A percentile compares a stretch with the other conserved stretches of the same genome.
These are phyloP conservation scores for Charadrius vociferus DNA, from an alignment of 2,113 vertebrate species.

Conservation along the genomic window DNA sequence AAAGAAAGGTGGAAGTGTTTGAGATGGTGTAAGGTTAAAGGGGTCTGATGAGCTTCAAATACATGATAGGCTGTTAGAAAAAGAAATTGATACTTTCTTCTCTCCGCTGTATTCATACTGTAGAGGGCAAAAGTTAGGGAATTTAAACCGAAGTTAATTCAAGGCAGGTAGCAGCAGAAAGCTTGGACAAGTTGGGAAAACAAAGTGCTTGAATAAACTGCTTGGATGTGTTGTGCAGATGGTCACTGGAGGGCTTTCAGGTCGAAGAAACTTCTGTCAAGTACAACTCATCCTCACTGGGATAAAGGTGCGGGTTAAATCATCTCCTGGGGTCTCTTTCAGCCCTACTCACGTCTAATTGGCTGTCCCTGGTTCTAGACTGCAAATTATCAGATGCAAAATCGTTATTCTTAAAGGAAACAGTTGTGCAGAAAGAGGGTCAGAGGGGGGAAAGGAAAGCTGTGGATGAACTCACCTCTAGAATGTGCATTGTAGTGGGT, in stretches of 20 bases:
- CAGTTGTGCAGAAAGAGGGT: not conserved
- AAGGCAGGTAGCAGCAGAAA: not conserved
- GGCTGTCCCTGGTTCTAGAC: not conserved
- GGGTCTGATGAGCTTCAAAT: not conserved
- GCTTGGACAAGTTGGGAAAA: not conserved
- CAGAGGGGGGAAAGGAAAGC: rapidly evolving
- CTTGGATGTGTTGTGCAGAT: not conserved
- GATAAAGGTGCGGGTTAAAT: not conserved
- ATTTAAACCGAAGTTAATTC: not conserved
- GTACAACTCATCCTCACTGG: rapidly evolving
- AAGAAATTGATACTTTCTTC: not conserved
- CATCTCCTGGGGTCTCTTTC: not conserved
- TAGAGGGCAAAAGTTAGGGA: not conserved
- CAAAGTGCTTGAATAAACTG: not conserved
- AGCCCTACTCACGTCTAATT: not conserved
- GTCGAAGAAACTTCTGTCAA: not conserved
- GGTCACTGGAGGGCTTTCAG: not conserved
- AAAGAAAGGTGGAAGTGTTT: not conserved
- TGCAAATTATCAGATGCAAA: not conserved
- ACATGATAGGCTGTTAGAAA: not conserved
- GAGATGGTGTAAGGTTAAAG: not conserved
- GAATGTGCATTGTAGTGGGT: not conserved
- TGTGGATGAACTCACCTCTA: not conserved
- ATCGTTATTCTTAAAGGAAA: not conserved
- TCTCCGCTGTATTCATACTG: not conserved